These are phyloP conservation scores for Poicephalus gulielmi DNA, from an alignment of 2,113 vertebrate genomes.

Conservation along the genomic window DNA sequence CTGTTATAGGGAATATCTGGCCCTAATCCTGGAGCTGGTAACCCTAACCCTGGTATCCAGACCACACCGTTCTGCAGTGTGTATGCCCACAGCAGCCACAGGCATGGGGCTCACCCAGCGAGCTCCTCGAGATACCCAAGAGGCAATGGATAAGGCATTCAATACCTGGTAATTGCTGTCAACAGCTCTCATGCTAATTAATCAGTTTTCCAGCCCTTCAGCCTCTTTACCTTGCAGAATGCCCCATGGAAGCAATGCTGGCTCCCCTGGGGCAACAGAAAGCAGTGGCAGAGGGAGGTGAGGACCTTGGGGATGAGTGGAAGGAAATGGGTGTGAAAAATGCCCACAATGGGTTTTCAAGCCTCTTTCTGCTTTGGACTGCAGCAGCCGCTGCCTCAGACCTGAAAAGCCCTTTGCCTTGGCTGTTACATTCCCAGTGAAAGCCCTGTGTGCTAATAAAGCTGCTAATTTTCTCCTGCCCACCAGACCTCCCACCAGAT, in stretches of 20 bases:
- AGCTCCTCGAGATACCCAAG: not conserved
- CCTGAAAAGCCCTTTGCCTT: not conserved
- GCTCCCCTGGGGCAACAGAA: not conserved
- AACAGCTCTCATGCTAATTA: not conserved
- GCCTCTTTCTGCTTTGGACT: not conserved
- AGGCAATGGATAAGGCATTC: not conserved
- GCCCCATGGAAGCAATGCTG: fast-evolving
- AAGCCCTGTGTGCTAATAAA: fast-evolving
- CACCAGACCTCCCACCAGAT: not conserved
- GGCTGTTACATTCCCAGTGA: not conserved
- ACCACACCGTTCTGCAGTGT: not conserved
- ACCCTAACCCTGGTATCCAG: not conserved
- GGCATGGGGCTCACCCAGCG: not conserved
- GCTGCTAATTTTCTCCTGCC: not conserved
- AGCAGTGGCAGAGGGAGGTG: not conserved
- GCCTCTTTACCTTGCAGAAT: not conserved
- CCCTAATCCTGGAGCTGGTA: not conserved
- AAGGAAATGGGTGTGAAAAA: not conserved
- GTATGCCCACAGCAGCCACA: not conserved
- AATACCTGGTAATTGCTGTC: not conserved
- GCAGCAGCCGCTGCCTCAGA: not conserved
- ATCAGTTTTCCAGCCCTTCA: not conserved
- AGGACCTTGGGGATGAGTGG: fast-evolving
- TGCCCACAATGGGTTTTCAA: not conserved
- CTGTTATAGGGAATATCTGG: not conserved